Evolutionary conservation across 2,888 invertebrate species (phyloP).

Genomic region (Ormyrus nitidulus): DNA sequence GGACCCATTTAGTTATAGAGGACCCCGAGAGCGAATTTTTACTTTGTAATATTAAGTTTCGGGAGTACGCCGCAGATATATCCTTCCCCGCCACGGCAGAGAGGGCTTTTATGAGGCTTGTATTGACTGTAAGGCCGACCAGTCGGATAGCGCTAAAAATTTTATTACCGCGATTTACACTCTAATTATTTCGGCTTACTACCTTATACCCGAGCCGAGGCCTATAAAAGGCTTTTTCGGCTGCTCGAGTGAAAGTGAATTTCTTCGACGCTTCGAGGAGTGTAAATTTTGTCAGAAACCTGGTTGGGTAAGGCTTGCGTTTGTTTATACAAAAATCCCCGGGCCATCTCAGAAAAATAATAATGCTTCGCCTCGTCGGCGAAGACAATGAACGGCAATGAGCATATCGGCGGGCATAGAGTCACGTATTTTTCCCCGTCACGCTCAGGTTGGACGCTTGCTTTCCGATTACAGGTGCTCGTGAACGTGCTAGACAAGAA

Average conservation of each 20-base stretch:
- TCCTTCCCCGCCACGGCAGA: background rate
- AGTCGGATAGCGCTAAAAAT: constrained; percentile 44
- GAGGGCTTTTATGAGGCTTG: constrained; percentile 15
- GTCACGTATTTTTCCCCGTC: background rate
- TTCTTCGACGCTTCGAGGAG: too few species aligned
- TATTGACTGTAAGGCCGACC: constrained; percentile 7
- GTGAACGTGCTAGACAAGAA: constrained; percentile 93
- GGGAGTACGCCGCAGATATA: background rate
- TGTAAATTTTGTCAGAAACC: constrained; percentile 7
- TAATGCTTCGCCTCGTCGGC: too few species aligned
- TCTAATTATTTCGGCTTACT: constrained; percentile 49
- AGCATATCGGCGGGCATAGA: background rate
- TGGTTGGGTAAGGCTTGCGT: background rate
- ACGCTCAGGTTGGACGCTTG: constrained; percentile 20
- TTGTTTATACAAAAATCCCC: background rate
- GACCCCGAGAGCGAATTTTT: constrained; percentile 41
- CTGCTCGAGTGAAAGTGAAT: too few species aligned
- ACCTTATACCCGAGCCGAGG: constrained; percentile 1
- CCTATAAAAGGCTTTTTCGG: constrained; percentile 22
- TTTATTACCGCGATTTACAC: constrained; percentile 54
- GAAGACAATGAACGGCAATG: background rate
- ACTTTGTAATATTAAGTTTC: constrained; percentile 38
- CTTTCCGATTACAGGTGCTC: constrained; percentile 83
- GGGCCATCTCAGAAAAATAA: background rate
- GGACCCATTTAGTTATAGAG: constrained; percentile 46